Evolutionary conservation across 2,888 invertebrate species (phyloP).

Genomic region (Congeria kusceri): DNA sequence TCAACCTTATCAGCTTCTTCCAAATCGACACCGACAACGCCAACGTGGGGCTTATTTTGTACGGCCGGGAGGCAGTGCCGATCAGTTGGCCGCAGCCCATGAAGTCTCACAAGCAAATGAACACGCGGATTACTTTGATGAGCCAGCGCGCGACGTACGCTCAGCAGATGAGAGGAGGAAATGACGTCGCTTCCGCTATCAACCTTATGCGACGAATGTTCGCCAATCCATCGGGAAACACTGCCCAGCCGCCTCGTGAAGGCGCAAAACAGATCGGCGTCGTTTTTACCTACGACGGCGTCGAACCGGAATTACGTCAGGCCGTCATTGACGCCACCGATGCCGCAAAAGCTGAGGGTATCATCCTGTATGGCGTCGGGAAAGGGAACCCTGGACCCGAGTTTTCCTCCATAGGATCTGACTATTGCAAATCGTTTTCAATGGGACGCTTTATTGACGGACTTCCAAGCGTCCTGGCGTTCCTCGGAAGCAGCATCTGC

Average conservation of each 20-base stretch:
- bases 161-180: slow-evolving; percentile 54
- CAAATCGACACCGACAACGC: slow-evolving; percentile 54
- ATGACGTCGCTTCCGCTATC: slow-evolving; percentile 63
- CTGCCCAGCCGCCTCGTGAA: slow-evolving; percentile 44
- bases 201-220: slow-evolving; percentile 70
- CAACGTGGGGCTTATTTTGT: slow-evolving; percentile 66
- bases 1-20: slow-evolving; percentile 67
- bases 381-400: slow-evolving; percentile 61
- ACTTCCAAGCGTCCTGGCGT: slow-evolving; percentile 65
- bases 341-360: slow-evolving; percentile 53
- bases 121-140: slow-evolving; percentile 69
- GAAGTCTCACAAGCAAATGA: slow-evolving; percentile 61
- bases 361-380: slow-evolving; percentile 66
- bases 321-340: slow-evolving; percentile 48
- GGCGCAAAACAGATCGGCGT: slow-evolving; percentile 65
- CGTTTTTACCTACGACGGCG: slow-evolving; percentile 66
- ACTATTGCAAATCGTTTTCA: slow-evolving; percentile 66
- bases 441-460: slow-evolving; percentile 70
- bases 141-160: slow-evolving; percentile 59
- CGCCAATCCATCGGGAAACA: slow-evolving; percentile 63
- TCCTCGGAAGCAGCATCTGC: slow-evolving; percentile 70
- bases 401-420: slow-evolving; percentile 64
- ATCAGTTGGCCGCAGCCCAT: slow-evolving; percentile 59
- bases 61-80: slow-evolving; percentile 22
- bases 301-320: slow-evolving; percentile 34